Evolutionary conservation across 2,888 invertebrate species (phyloP), one percentile per base, ranked within the genome.

Genomic region (Galeruca laticollis): DNA sequence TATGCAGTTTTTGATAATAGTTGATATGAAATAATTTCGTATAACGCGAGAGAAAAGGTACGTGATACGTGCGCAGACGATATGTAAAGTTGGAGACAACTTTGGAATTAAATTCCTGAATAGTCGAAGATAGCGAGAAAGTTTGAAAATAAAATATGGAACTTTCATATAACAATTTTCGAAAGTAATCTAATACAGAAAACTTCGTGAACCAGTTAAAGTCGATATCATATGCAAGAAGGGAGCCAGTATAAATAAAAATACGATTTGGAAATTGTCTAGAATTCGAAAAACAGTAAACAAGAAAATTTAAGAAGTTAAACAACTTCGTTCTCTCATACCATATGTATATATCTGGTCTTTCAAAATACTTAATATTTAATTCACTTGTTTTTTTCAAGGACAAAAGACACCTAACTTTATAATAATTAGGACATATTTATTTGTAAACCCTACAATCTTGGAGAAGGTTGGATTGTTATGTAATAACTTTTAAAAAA

Each of bases 161-260:
- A 77, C 74, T 77, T 77, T 71, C 71, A 60, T 71, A 63, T 73
- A 75, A 76, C 75, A 76, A 75, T 77, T 76, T 73, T 72, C 71
- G 26, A 74, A 78, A 78, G 77, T 76, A 79, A 79, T 78, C 76
- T 75, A 78, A 78, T 77, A 76, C 73, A 64, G 73, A 76, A 78
- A 78, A 65, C 62, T 72, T 47, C 75, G 75, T 73, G 72, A 69
- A 73, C 72, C 76, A 73, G 74, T 75, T 77, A 75, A 76, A 76
- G 76, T 76, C 75, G 76, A 75, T 77, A 75, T 77, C 73, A 73
- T 72, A 77, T 77, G 75, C 75, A 73, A 73, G 69, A 72, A 69
- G 60, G 73, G 69, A 74, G 67, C 67, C 73, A 56, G 64, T 72
- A 73, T 74, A 75, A 78, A 77, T 76, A 77, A 77, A 74, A 74